Conservation (phyloP, 1,140 invertebrate species). For the Drosophila virilis region DNA sequence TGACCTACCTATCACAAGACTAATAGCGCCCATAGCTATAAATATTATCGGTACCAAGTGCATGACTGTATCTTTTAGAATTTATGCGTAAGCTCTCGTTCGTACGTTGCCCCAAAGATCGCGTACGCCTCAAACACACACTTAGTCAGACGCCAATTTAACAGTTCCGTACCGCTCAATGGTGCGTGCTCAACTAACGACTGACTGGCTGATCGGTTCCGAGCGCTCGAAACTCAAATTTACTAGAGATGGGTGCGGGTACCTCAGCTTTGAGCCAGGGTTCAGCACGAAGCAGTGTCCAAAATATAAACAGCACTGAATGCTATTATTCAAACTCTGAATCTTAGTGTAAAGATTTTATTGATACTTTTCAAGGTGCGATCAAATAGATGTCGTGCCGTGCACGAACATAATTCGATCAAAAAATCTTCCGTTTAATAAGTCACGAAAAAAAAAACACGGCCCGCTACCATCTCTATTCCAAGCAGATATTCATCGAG, state of each 20-base stretch:
- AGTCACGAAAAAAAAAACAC: too few relatives aligned
- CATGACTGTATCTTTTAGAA: constrained; percentile 7
- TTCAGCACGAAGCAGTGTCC: background rate
- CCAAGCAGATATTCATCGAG: constrained; percentile 6
- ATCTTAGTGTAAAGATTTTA: too few relatives aligned
- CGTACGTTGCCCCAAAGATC: constrained; percentile 56
- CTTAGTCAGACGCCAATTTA: constrained; percentile 16
- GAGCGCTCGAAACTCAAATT: constrained; percentile 17
- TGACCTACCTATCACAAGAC: constrained; percentile 22
- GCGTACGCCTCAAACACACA: background rate
- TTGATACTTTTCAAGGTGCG: too few relatives aligned
- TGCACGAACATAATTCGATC: too few relatives aligned
- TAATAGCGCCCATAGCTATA: constrained; percentile 1
- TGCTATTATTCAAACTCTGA: too few relatives aligned
- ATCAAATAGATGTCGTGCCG: too few relatives aligned
- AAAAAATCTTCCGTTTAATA: too few relatives aligned
- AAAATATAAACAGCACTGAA: too few relatives aligned
- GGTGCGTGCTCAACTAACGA: constrained; percentile 52
- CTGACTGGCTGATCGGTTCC: constrained; percentile 16
- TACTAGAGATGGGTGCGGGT: background rate
- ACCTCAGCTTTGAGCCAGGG: background rate
- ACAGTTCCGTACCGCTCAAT: constrained; percentile 52
- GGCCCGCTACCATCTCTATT: background rate
- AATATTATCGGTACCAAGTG: constrained; percentile 6
- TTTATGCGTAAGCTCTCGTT: constrained; percentile 24